Evolutionary conservation across 2,797 vertebrate genomes (phyloP).

Genomic region (Sebastes elongatus): DNA sequence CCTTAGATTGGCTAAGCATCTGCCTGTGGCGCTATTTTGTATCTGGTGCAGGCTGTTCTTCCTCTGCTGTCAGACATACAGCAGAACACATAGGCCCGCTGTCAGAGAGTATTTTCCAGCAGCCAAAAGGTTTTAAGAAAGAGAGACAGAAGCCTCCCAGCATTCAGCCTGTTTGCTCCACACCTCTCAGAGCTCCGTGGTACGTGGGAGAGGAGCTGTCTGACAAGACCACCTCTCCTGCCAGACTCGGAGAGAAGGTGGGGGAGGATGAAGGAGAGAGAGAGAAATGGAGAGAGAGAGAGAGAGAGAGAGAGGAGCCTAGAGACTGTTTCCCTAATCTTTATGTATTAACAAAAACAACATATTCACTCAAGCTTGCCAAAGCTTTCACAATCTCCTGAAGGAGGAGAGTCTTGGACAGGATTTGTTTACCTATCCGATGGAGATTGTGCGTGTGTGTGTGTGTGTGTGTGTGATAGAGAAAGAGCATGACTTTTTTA

Average conservation of each 20-base stretch:
- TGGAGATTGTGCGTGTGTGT: slow-evolving; percentile 28
- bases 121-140: slow-evolving; percentile 75
- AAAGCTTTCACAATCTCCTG: slow-evolving; percentile 77
- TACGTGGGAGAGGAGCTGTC: slow-evolving; percentile 76
- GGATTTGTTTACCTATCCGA: slow-evolving; percentile 77
- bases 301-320: slow-evolving; percentile 39
- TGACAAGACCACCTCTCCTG: slow-evolving; percentile 82
- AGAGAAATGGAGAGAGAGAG: slow-evolving; percentile 14
- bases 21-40: slow-evolving; percentile 71
- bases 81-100: slow-evolving; percentile 75
- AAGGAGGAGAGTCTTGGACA: slow-evolving; percentile 73
- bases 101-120: slow-evolving; percentile 78
- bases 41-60: slow-evolving; percentile 72
- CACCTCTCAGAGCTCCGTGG: slow-evolving; percentile 68
- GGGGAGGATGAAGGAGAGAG: slow-evolving; percentile 65
- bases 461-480: slow-evolving; percentile 6
- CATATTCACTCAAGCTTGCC: slow-evolving; percentile 80
- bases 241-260: slow-evolving; percentile 70
- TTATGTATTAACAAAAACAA: slow-evolving; percentile 85
- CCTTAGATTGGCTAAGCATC: slow-evolving; percentile 70
- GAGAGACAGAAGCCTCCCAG: slow-evolving; percentile 78
- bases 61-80: slow-evolving; percentile 76
- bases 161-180: slow-evolving; percentile 71
- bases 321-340: slow-evolving; percentile 81
- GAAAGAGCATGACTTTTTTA: slow-evolving; percentile 50